Evolutionary conservation across 2,113 vertebrate genomes (phyloP), one percentile per base, ranked within the genome.

Genomic region (Callospermophilus lateralis): DNA sequence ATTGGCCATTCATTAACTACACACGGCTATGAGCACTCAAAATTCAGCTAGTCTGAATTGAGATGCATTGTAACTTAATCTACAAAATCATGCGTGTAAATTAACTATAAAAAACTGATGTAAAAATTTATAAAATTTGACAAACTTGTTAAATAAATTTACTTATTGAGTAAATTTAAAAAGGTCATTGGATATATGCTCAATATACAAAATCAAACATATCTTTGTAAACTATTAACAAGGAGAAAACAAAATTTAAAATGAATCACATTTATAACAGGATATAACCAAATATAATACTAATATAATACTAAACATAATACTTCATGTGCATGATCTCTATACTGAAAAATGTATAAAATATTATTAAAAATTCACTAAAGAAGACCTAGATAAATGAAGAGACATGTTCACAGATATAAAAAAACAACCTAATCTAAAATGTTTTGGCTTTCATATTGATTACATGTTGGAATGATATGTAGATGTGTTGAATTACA

Each of bases 191-290:
- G 16, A 74, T 92, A 16, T 20, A 9, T 92, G 6, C 2, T 70
- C 53, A 81, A 55, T 84, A 86, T 32, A 42, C 8, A 74, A 93
- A 67, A 89, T 63, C 8, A 58, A 63, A 53, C 89, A 17, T 76
- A 51, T 93, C 45, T 78, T 74, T 84, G 83, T 65, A 84, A 16
- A 42, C 17, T 32, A 58, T 12, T 24, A 93, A 88, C 15, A 77
- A 84, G 78, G 9, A 86, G 34, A 84, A 84, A 90, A 63, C 28
- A 79, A 81, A 84, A 83, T 68, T 90, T 34, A 76, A 61, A 91
- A 37, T 95, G 30, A 94, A 83, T 91, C 11, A 1, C 48, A 63
- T 48, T 92, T 84, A 73, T 53, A 32, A 74, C 73, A 87, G 32
- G 6, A 79, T 68, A 88, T 76, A 5, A 26, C 78, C 58, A 95